phyloP scores from a whole-genome alignment of 2,797 vertebrate genomes.

The Rhynchotus rufescens region DNA sequence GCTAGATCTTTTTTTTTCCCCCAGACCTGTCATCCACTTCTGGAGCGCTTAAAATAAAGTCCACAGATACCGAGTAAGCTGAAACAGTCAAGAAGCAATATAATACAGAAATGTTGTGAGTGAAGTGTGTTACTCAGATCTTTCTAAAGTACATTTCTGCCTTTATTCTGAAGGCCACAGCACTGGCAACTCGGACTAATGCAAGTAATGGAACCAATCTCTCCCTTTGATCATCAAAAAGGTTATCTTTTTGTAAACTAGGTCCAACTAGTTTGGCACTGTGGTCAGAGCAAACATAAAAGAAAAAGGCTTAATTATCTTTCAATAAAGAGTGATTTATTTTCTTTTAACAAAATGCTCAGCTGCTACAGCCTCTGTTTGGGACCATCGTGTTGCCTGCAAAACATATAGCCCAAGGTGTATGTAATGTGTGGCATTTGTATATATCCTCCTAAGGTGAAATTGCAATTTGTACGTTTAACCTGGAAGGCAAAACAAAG shows the following conservation, averaged over 20 bases:
- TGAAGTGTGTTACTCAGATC: constrained; percentile 95
- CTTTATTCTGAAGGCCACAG: constrained; percentile 92
- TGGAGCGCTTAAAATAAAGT: constrained; percentile 94
- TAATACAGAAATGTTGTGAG: constrained; percentile 92
- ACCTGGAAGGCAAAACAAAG: background rate
- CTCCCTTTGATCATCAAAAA: constrained; percentile 94
- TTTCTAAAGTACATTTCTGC: constrained; percentile 89
- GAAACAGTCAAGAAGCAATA: constrained; percentile 91
- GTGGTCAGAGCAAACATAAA: constrained; percentile 82
- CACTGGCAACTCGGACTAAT: constrained; percentile 91
- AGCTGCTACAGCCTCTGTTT: background rate
- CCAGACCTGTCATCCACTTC: constrained; percentile 93
- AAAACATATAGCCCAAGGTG: accelerated
- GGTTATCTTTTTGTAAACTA: constrained; percentile 78
- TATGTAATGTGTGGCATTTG: accelerated
- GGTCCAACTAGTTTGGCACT: constrained; percentile 73
- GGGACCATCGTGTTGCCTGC: accelerated
- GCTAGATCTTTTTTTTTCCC: constrained; percentile 78
- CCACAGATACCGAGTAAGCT: constrained; percentile 88
- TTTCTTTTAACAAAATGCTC: background rate
- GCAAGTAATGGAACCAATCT: constrained; percentile 95
- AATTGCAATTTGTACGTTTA: accelerated
- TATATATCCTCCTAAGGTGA: accelerated
- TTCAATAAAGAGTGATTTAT: background rate
- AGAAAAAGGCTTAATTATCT: constrained; percentile 79